phyloP scores from a whole-genome alignment of 2,888 invertebrate genomes.

The Entomobrya multifasciata region DNA sequence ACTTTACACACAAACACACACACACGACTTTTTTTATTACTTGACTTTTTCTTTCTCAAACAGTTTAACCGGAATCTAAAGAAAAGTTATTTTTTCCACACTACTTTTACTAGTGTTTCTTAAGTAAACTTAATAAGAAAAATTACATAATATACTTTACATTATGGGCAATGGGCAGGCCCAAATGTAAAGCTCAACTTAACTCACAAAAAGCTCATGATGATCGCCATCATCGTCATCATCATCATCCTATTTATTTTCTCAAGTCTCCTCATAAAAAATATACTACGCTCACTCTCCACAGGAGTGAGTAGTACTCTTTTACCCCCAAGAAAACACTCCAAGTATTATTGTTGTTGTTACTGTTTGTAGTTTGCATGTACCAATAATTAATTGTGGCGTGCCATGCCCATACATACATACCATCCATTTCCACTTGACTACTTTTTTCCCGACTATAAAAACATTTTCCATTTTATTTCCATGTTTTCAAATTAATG shows the following conservation, averaged over 20 bases:
- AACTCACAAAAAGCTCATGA: too few relatives aligned
- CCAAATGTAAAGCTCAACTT: not conserved
- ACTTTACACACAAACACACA: slow-evolving; percentile 3
- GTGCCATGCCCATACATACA: not conserved
- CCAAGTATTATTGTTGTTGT: not conserved
- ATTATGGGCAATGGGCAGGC: not conserved
- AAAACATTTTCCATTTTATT: slow-evolving; percentile 38
- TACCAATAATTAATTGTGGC: slow-evolving; percentile 55
- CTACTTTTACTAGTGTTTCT: not conserved
- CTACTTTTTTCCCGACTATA: not conserved
- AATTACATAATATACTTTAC: not conserved
- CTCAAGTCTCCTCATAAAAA: not conserved
- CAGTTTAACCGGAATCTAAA: slow-evolving; percentile 23
- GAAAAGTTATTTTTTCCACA: slow-evolving; percentile 7
- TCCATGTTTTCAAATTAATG: slow-evolving; percentile 42
- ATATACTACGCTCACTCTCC: not conserved
- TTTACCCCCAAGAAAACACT: too few relatives aligned
- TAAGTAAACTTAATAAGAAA: slow-evolving; percentile 11
- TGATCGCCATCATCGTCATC: not conserved
- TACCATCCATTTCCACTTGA: not conserved
- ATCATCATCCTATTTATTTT: not conserved
- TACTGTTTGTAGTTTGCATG: slow-evolving; percentile 57
- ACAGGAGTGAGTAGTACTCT: not conserved
- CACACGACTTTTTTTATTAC: slow-evolving; percentile 17
- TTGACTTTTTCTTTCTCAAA: slow-evolving; percentile 18